These are phyloP conservation scores for Phylloscopus collybita DNA, from an alignment of 2,797 vertebrate species.

Conservation along the genomic window DNA sequence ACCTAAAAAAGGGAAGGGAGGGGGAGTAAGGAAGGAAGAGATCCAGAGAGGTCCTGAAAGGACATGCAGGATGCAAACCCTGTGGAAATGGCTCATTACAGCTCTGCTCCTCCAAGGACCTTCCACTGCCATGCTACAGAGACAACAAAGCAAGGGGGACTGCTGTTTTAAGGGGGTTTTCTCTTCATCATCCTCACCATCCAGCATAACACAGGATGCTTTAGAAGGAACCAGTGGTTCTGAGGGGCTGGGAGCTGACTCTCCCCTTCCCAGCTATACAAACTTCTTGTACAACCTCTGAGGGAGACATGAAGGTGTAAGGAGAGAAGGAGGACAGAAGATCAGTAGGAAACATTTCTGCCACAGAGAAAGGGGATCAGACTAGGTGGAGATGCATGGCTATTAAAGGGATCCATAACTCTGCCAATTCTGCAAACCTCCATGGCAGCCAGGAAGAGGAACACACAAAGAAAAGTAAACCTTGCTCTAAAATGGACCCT, in stretches of 20 bases:
- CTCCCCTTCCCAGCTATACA: background rate
- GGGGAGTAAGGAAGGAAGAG: background rate
- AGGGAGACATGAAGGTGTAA: rapidly evolving
- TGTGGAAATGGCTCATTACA: background rate
- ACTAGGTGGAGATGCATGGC: background rate
- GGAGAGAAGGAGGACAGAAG: background rate
- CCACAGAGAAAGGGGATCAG: background rate
- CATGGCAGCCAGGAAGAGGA: background rate
- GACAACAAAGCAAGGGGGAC: background rate
- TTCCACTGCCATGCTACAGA: background rate
- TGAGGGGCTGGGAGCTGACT: background rate
- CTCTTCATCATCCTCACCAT: background rate
- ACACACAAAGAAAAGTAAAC: background rate
- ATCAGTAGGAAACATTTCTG: background rate
- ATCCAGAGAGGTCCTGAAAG: background rate
- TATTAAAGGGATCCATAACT: background rate
- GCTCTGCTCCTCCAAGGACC: background rate
- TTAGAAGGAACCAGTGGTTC: background rate
- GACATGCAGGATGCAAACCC: background rate
- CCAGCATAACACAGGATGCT: background rate
- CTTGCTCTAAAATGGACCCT: background rate
- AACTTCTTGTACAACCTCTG: background rate
- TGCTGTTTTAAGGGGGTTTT: background rate
- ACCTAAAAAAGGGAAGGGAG: background rate
- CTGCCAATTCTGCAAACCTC: background rate